Evolutionary conservation across 2,113 vertebrate species (phyloP), one percentile per base, ranked within the genome.

Genomic region (Clarias magur): DNA sequence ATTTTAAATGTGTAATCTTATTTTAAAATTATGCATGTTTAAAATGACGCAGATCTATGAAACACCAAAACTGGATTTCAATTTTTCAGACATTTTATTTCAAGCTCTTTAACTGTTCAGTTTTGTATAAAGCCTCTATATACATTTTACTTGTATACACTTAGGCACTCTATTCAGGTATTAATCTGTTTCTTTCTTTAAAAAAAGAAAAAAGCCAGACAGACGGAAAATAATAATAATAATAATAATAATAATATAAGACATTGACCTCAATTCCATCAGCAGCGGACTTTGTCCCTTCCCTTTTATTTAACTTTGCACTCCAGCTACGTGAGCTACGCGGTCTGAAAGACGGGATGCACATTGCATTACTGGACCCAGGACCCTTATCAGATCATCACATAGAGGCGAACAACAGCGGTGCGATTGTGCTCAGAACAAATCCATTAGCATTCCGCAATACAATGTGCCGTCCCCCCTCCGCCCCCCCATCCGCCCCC

Each of bases 391-490:
- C 42, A 48, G 42, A 86, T 89, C 63, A 79, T 83, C 59, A 82
- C 86, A 85, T 80, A 65, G 90, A 87, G 86, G 89, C 78, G 87
- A 91, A 85, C 79, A 79, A 57, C 86, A 86, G 84, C 87, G 75
- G 60, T 60, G 88, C 75, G 82, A 68, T 85, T 65, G 89, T 88
- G 82, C 88, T 87, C 87, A 70, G 15, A 90, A 84, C 85, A 89
- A 88, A 88, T 12, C 85, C 91, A 92, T 95, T 93, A 94, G 93
- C 93, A 93, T 95, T 94, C 94, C 92, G 80, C 63, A 60, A 88
- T 38, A 82, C 48, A 0, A 11, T 54, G 85, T 83, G 59, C 73
- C 83, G 80, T 38, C 84, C 85, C 82, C 62, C 54, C 86, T 89
- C 86, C 85, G n/a, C n/a, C n/a, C n/a, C n/a, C n/a, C n/a, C n/a